Conservation (phyloP, 2,797 vertebrate genomes). For the Pipistrellus nathusii region DNA sequence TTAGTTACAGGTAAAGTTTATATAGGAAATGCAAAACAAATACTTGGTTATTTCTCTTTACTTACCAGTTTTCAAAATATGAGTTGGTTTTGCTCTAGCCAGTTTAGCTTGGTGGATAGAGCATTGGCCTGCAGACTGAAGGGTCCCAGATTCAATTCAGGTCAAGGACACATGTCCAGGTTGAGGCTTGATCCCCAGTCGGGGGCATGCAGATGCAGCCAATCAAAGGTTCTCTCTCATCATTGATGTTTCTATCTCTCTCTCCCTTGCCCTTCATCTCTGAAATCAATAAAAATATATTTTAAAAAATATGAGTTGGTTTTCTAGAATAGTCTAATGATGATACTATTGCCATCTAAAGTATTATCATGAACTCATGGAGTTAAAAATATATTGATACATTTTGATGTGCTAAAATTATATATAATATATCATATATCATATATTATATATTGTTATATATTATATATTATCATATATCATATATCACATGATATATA, state of each 20-base stretch:
- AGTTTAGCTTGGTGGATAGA: too few relatives aligned
- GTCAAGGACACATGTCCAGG: too few relatives aligned
- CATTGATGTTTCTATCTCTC: too few relatives aligned
- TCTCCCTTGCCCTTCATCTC: too few relatives aligned
- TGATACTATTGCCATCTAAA: background rate
- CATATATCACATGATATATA: background rate
- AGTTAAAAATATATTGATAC: background rate
- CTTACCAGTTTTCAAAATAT: slow-evolving; percentile 46
- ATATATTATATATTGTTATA: background rate
- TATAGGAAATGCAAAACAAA: background rate
- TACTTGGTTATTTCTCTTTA: background rate
- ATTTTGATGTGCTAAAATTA: background rate
- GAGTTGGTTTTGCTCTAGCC: background rate
- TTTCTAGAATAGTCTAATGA: slow-evolving; percentile 12
- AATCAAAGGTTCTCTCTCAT: too few relatives aligned
- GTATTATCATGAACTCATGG: background rate
- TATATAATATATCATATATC: background rate
- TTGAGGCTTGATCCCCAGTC: too few relatives aligned
- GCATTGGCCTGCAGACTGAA: too few relatives aligned
- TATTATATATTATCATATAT: background rate
- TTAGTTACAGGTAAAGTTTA: background rate
- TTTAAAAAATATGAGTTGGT: background rate
- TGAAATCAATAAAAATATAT: too few relatives aligned
- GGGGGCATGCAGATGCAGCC: too few relatives aligned
- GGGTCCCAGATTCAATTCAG: too few relatives aligned